phyloP scores from a whole-genome alignment of 2,888 invertebrate species.

The Acanthacorydalis orientalis region DNA sequence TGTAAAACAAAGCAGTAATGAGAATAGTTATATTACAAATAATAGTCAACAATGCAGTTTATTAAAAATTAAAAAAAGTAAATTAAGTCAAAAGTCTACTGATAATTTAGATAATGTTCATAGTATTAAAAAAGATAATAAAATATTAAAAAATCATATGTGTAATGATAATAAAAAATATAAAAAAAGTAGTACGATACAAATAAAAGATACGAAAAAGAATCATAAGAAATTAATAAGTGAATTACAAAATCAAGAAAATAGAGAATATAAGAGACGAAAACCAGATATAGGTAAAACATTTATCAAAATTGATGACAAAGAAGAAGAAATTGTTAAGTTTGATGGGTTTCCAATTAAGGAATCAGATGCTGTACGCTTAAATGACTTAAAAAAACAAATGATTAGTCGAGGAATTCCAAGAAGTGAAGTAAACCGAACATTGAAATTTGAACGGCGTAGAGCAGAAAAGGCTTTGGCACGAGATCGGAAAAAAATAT shows the following conservation, averaged over 20 bases:
- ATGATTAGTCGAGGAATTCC: conserved; percentile 52
- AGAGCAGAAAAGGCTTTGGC: conserved; percentile 55
- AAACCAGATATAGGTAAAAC: conserved; percentile 22
- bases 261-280: conserved; percentile 24
- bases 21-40: too few species aligned
- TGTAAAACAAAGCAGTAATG: too few species aligned
- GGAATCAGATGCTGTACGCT: conserved; percentile 48
- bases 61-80: neutral
- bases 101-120: conserved; percentile 12
- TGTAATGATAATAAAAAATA: too few species aligned
- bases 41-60: too few species aligned
- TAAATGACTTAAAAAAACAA: conserved; percentile 40
- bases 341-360: conserved; percentile 57
- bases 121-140: conserved; percentile 8
- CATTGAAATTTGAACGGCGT: conserved; percentile 51
- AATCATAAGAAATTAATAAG: too few species aligned
- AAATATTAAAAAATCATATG: too few species aligned
- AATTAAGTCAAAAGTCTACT: neutral
- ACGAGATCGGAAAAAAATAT: conserved; percentile 48
- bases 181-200: too few species aligned
- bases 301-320: conserved; percentile 33
- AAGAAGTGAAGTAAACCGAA: conserved; percentile 43
- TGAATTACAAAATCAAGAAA: too few species aligned
- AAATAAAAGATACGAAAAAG: too few species aligned
- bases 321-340: conserved; percentile 39